Base-by-base conservation (phyloP, 2,797 vertebrate species). In the Lagodon rhomboides region DNA sequence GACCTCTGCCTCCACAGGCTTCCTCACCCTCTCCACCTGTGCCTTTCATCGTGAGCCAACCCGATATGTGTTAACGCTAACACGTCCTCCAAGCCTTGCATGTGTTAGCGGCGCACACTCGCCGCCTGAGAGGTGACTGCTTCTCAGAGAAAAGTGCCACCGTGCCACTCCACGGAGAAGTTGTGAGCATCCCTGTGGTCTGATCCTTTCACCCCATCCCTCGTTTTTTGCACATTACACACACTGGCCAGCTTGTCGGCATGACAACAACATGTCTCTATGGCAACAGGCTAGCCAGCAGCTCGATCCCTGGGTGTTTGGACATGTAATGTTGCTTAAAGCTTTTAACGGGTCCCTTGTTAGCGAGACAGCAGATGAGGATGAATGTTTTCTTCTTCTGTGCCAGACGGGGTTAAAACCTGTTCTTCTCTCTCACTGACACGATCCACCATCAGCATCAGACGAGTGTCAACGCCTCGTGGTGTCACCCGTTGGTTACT, bases 211-310 rank as follows among this genome's bases (percentile, higher is more conserved):
- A 23, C 68, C 82, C 64, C 22, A 60, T 82, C 34, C 60, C 58
- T 69, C 79, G 25, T 76, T 76, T 76, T 38, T 77, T 72, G 75
- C 22, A 68, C 71, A 79, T 85, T 84, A 79, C 68, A 75, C 68
- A 75, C 78, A 67, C 54, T 68, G 78, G 73, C 80, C 75, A 80
- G 77, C 76, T 86, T 86, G 93, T 93, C 86, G 84, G 89, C 92
- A 91, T 89, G 92, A 93, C 93, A 92, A 93, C 91, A 92, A 88
- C 87, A 56, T 25, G 69, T 94, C 72, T 80, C 94, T 85, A 93
- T 95, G 89, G 88, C 89, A 93, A 95, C 93, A 77, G 82, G 59
- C 16, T 65, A 83, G 86, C 87, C 77, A 75, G 83, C 64, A 87
- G 85, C 80, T 73, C 58, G 63, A 79, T 86, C 87, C 68, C 38